A percentile compares a stretch with the other conserved stretches of the same genome.
Conservation (phyloP, 2,113 vertebrate genomes). For the Nyctereutes procyonoides region DNA sequence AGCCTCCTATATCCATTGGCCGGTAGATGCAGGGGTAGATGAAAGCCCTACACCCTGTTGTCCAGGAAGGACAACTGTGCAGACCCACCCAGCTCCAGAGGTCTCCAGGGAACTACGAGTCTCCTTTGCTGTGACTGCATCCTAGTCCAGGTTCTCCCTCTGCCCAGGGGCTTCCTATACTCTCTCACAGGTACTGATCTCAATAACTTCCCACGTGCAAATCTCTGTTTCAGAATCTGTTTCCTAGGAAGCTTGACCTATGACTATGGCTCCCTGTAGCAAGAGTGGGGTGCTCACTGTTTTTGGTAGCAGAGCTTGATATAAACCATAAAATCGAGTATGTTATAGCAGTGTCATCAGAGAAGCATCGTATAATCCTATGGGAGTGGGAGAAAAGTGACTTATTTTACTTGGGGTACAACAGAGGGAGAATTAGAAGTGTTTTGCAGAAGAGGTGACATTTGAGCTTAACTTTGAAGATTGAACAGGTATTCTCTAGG, state of each 20-base stretch:
- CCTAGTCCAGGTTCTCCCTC: background rate
- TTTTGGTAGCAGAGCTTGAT: background rate
- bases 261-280: background rate
- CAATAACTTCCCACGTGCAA: background rate
- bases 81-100: background rate
- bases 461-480: slow-evolving; percentile 11
- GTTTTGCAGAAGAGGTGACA: background rate
- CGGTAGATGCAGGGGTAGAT: background rate
- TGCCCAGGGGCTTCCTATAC: background rate
- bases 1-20: background rate
- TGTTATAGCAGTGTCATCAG: background rate
- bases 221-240: slow-evolving; percentile 29
- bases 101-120: background rate
- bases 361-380: background rate
- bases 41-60: background rate
- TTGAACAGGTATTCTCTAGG: background rate
- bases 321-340: background rate
- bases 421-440: slow-evolving; percentile 10
- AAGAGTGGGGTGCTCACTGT: background rate
- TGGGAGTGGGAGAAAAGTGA: background rate
- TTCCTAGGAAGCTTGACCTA: background rate
- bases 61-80: background rate
- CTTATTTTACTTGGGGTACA: background rate
- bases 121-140: background rate
- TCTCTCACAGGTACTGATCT: background rate